phyloP scores from a whole-genome alignment of 2,113 vertebrate species.

The Dolichotis patagonum region DNA sequence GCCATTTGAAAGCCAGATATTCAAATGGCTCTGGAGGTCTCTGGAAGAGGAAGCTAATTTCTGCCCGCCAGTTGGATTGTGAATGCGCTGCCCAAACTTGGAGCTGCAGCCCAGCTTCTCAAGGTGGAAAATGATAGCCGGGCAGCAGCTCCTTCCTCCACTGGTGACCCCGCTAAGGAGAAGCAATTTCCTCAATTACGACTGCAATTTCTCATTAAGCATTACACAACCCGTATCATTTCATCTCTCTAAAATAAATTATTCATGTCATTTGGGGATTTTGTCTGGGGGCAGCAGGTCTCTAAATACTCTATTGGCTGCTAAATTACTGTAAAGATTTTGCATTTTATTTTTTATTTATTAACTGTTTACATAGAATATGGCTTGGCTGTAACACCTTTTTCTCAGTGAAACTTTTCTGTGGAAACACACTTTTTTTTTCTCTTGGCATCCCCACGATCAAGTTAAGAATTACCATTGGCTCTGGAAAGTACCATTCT shows the following conservation, averaged over 20 bases:
- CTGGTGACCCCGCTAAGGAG: conserved; percentile 36
- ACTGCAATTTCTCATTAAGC: conserved; percentile 33
- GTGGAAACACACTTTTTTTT: not conserved
- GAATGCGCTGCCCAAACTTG: conserved; percentile 39
- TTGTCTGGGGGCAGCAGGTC: not conserved
- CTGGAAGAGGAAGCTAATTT: conserved; percentile 24
- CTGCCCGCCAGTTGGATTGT: not conserved
- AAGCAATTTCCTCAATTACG: conserved; percentile 34
- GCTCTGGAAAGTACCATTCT: not conserved
- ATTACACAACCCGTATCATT: conserved; percentile 61
- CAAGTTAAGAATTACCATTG: not conserved
- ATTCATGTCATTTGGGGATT: conserved; percentile 51
- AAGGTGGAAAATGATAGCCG: conserved; percentile 18
- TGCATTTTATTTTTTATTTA: conserved; percentile 39
- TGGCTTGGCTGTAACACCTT: not conserved
- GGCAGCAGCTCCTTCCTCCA: not conserved
- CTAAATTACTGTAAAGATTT: conserved; percentile 61
- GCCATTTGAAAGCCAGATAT: not conserved
- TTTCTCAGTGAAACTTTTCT: not conserved
- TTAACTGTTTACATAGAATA: conserved; percentile 62
- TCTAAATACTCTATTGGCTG: conserved; percentile 67
- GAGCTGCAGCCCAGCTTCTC: not conserved
- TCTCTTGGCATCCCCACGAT: conserved; percentile 34
- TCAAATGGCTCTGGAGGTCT: not conserved
- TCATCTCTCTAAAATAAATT: conserved; percentile 73